Base-by-base conservation (phyloP, 2,797 vertebrate species). In the Acrocephalus scirpaceus region DNA sequence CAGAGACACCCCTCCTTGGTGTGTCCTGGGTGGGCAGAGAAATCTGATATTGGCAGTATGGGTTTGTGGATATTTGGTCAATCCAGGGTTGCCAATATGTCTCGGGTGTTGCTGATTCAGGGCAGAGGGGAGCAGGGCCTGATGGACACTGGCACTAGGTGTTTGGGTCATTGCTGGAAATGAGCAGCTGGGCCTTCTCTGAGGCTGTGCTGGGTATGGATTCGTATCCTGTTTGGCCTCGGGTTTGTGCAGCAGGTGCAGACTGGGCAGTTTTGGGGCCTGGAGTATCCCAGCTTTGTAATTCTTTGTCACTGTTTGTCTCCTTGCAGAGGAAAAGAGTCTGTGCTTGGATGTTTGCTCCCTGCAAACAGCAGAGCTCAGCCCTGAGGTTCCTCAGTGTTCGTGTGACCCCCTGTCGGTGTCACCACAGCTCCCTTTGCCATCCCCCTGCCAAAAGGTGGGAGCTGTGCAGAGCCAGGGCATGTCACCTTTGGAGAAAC, bases 381-480 rank as follows among this genome's bases (percentile, higher is more conserved):
- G 62, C 44, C 34, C 53, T n/a, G 34, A n/a, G 7, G 12, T n/a
- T 48, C 14, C 23, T 50, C 36, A 29, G 34, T 0, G 0, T 27
- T 56, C 23, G 32, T 38, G 51, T n/a, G 42, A 40, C 13, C 8
- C 26, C 5, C 27, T 16, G 27, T 56, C 0, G 0, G 50, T 38
- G 40, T 47, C 61, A 45, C 27, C 27, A 25, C 13, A 16, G 50
- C 9, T 47, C 27, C 27, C 51, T 47, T 47, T 38, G n/a, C 22
- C n/a, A 12, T 15, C 7, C 16, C 32, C 5, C 13, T 36, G 50
- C n/a, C 0, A 0, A 16, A 6, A 13, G 40, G 8, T 2, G 4
- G 40, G n/a, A 56, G 40, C 26, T 7, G 26, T 2, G 1, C 2
- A 3, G 32, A 54, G 26, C 26, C 16, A 5, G 26, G 26, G 10